Evolutionary conservation across 2,797 vertebrate genomes (phyloP).

Genomic region (Phaenicophaeus curvirostris): DNA sequence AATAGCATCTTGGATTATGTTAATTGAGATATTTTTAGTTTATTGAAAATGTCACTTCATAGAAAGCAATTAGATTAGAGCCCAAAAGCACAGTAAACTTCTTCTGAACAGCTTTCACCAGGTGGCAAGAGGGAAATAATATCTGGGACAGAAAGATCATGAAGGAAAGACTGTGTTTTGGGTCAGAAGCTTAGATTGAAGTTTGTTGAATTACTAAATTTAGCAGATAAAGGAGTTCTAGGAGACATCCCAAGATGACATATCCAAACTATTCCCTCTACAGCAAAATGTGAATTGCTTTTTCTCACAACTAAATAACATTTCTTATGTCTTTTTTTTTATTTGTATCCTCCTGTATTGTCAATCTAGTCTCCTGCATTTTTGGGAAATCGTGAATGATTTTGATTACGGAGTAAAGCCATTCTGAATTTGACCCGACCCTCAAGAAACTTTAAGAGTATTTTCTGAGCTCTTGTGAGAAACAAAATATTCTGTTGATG

Average conservation of each 20-base stretch:
- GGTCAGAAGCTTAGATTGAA: background rate
- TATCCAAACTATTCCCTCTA: background rate
- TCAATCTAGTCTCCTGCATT: background rate
- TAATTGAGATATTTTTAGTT: constrained; percentile 44
- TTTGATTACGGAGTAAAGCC: background rate
- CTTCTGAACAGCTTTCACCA: background rate
- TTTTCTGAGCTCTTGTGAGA: background rate
- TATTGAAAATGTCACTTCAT: constrained; percentile 29
- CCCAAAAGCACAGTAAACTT: background rate
- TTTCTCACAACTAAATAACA: background rate
- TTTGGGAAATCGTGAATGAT: background rate
- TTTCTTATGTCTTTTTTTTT: background rate
- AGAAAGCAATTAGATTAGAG: constrained; percentile 24
- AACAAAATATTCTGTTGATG: background rate
- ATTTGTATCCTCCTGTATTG: background rate
- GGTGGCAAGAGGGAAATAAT: background rate
- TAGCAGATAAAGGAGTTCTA: background rate
- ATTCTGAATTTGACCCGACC: background rate
- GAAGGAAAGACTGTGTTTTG: background rate
- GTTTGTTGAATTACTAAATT: background rate
- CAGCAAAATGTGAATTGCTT: background rate
- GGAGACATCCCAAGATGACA: background rate
- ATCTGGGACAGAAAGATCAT: background rate
- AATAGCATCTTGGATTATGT: constrained; percentile 47
- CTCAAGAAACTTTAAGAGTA: background rate